Percentiles rank a stretch among this genome's conserved stretches.
phyloP scores from a whole-genome alignment of 2,888 invertebrate genomes.

The Lepidocyrtoides sp. region DNA sequence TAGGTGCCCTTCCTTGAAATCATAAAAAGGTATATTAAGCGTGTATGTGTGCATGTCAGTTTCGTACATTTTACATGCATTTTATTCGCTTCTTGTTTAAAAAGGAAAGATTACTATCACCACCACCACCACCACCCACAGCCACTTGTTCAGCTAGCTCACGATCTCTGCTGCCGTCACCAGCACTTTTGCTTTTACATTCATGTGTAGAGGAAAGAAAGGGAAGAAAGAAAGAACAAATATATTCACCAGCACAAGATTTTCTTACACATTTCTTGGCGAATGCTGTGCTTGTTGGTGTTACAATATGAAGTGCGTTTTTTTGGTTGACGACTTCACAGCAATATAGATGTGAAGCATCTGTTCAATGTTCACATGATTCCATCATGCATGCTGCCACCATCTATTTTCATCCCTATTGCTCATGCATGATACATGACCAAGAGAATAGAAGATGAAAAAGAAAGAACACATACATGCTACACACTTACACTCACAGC shows the following conservation, averaged over 20 bases:
- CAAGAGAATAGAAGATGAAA: constrained; percentile 43
- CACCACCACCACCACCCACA: neutral
- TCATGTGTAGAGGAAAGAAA: neutral
- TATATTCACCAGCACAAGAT: neutral
- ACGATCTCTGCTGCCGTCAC: constrained; percentile 6
- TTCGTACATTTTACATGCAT: too few species aligned
- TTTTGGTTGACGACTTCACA: neutral
- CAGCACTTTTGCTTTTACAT: neutral
- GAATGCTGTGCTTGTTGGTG: constrained; percentile 5
- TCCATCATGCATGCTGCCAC: constrained; percentile 43
- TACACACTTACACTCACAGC: too few species aligned
- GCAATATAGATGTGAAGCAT: constrained; percentile 62
- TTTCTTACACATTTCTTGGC: neutral
- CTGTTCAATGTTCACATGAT: constrained; percentile 70
- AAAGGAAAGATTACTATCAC: neutral
- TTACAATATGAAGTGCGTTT: constrained; percentile 32
- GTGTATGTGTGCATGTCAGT: neutral
- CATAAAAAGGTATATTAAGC: neutral
- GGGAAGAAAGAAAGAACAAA: neutral
- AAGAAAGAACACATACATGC: neutral
- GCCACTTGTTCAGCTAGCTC: constrained; percentile 46
- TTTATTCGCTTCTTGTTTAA: neutral
- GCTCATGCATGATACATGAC: constrained; percentile 77
- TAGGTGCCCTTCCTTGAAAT: neutral
- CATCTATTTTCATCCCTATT: constrained; percentile 72